These are phyloP conservation scores for Phocoena phocoena DNA, from an alignment of 2,113 vertebrate species.

Conservation along the genomic window DNA sequence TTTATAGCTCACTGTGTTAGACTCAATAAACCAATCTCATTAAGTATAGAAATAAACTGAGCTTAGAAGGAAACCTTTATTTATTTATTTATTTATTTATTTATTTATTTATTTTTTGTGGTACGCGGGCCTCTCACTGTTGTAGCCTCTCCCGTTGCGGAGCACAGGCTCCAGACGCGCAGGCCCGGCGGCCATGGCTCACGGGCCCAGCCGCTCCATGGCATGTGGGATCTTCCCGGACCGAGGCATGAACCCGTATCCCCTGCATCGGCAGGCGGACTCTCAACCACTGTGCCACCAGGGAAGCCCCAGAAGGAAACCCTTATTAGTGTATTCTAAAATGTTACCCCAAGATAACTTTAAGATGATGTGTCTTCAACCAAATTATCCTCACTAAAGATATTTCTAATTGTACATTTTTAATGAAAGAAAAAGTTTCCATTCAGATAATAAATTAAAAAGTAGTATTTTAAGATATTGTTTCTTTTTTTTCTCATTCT, in stretches of 20 bases:
- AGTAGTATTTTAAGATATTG: neutral
- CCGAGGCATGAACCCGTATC: too few species aligned
- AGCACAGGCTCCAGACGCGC: too few species aligned
- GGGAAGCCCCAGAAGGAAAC: neutral
- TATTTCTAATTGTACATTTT: neutral
- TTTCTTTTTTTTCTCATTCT: neutral
- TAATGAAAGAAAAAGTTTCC: neutral
- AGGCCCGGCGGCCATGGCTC: too few species aligned
- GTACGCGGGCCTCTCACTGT: too few species aligned
- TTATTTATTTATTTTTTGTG: too few species aligned
- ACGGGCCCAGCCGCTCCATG: too few species aligned
- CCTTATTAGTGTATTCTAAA: neutral
- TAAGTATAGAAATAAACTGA: neutral
- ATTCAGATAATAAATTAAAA: neutral
- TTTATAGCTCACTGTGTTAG: neutral
- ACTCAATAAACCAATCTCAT: neutral
- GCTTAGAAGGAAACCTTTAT: neutral
- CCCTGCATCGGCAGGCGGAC: too few species aligned
- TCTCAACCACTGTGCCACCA: too few species aligned
- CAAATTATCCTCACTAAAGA: neutral
- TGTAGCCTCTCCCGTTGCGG: too few species aligned
- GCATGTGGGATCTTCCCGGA: too few species aligned
- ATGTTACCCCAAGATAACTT: neutral
- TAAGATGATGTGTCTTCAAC: neutral
- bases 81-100: neutral